phyloP scores from a whole-genome alignment of 2,113 vertebrate species.

The Turdus rufiventris region DNA sequence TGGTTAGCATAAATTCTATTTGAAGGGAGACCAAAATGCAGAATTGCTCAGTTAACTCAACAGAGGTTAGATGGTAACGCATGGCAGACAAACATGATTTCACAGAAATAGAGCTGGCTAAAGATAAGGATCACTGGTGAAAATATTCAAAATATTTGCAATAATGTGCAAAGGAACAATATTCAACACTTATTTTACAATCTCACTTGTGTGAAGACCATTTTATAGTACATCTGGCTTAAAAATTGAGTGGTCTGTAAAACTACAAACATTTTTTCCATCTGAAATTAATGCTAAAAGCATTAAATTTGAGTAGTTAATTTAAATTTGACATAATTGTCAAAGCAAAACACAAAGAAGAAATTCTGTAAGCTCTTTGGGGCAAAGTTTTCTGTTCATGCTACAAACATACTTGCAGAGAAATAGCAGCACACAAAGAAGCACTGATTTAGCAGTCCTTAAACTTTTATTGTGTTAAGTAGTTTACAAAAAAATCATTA shows the following conservation, averaged over 20 bases:
- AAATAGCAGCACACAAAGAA: not conserved
- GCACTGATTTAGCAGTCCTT: rapidly evolving
- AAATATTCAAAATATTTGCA: not conserved
- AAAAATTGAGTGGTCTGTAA: not conserved
- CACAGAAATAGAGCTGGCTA: not conserved
- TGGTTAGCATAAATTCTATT: not conserved
- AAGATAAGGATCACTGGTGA: not conserved
- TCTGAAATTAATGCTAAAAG: not conserved
- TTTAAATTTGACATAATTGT: not conserved
- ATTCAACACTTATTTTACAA: not conserved
- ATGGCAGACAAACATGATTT: not conserved
- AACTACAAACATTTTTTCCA: not conserved
- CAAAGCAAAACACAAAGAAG: not conserved
- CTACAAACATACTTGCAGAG: not conserved
- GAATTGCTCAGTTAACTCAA: not conserved
- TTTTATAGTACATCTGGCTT: not conserved
- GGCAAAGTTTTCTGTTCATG: not conserved
- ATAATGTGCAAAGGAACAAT: not conserved
- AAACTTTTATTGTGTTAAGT: not conserved
- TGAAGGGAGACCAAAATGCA: not conserved
- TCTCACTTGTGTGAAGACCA: rapidly evolving
- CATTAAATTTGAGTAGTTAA: not conserved
- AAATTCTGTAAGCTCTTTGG: not conserved
- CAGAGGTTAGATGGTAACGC: not conserved
- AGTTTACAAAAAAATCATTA: not conserved